These are phyloP conservation scores for Euschistus heros DNA, from an alignment of 1,140 invertebrate species.

Conservation along the genomic window DNA sequence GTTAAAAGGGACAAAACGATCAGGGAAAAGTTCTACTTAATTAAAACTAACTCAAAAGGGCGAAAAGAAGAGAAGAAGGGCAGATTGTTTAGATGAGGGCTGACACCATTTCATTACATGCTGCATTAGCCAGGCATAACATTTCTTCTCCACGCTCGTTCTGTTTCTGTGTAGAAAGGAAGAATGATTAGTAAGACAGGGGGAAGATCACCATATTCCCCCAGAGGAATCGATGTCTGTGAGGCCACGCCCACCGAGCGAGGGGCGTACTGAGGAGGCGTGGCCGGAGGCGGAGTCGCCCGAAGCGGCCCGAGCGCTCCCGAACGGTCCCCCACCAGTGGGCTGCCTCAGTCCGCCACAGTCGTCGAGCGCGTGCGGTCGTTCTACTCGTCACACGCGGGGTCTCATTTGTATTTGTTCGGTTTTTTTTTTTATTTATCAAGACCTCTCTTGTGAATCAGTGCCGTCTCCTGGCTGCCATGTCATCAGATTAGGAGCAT, in stretches of 20 bases:
- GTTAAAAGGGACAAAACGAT: too few relatives aligned
- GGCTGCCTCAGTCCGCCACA: constrained; percentile 4
- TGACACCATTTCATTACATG: too few relatives aligned
- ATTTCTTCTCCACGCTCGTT: background rate
- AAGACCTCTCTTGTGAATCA: too few relatives aligned
- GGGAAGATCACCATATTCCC: constrained; percentile 15
- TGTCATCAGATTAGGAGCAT: too few relatives aligned
- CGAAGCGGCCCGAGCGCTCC: background rate
- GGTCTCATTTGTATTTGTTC: background rate
- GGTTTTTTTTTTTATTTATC: too few relatives aligned
- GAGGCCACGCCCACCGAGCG: background rate
- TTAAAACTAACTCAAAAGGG: too few relatives aligned
- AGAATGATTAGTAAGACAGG: constrained; percentile 7
- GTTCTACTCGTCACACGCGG: background rate
- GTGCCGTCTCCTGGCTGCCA: too few relatives aligned
- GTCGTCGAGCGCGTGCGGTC: constrained; percentile 2
- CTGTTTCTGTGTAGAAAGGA: constrained; percentile 2
- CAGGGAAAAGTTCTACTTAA: too few relatives aligned
- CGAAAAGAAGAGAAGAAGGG: too few relatives aligned
- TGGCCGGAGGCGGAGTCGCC: background rate
- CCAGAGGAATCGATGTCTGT: background rate
- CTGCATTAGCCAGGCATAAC: background rate
- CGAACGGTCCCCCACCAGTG: background rate
- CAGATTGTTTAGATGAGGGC: too few relatives aligned
- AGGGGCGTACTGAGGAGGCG: background rate